Base-by-base conservation (phyloP, 2,113 vertebrate genomes). In the Hepsetus odoe region DNA sequence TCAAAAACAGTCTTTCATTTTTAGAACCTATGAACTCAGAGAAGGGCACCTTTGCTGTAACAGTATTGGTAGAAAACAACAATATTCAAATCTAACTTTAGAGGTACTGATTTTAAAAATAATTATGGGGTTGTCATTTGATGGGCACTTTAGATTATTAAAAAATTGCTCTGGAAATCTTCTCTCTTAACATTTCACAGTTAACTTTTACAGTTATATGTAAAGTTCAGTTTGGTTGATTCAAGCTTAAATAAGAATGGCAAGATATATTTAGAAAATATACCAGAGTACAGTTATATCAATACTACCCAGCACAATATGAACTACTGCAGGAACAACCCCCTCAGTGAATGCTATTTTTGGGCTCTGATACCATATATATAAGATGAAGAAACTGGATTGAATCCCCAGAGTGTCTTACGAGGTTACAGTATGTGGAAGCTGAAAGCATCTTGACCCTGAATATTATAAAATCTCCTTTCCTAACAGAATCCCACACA, bases 401-500 rank as follows among this genome's bases (percentile, higher is more conserved):
- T 9, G 18, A 10, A 38, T 65, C 33, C 18, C 9, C 12, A 9
- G 35, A 38, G n/a, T 38, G 16, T 62, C 1, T n/a, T 65, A 11
- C 18, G 18, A 35, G 11, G 35, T 38, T 65, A 33, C 16, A 38
- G 9, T 38, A 20, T n/a, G 33, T 20, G 32, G 38, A 22, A 65
- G 38, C 7, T 65, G 12, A 65, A 55, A 65, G 33, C 32, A 46
- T 49, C 42, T 75, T 51, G 59, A 75, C 32, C 26, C 59, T 42
- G 30, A 64, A 38, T 22, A 59, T 49, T 49, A 53, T 30, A 53
- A 46, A 64, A 74, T 49, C 4, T 24, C 20, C 42, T 11, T 53
- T 2, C 49, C 51, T 55, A 24, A 55, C 5, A 55, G 24, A 22
- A 1, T 9, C 40, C 70, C 53, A 58, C 40, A 22, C 35, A 35